phyloP scores from a whole-genome alignment of 2,797 vertebrate species.

The Paedocypris micromegethes region DNA sequence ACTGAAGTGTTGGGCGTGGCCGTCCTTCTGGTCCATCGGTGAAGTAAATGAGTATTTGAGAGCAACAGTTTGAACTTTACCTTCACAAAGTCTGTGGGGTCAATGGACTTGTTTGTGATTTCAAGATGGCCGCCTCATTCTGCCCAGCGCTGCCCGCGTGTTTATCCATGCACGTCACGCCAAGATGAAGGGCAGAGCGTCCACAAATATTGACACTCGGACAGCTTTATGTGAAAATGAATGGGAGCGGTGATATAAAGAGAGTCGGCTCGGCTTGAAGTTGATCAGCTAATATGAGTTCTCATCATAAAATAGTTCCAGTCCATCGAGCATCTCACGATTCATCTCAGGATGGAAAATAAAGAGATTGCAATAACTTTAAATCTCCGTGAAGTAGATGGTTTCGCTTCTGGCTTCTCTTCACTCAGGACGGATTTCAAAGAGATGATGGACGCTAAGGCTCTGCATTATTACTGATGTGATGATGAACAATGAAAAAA shows the following conservation, averaged over 20 bases:
- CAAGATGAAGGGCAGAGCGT: slow-evolving; percentile 16
- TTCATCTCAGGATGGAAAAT: slow-evolving; percentile 19
- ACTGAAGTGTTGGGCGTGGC: no score
- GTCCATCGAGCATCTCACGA: slow-evolving; percentile 31
- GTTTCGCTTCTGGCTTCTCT: no score
- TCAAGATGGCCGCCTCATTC: slow-evolving; percentile 7
- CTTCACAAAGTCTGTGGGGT: not conserved
- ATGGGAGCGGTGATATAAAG: slow-evolving; percentile 19
- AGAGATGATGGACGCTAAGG: no score
- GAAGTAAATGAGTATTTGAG: no score
- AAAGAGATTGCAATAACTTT: slow-evolving; percentile 19
- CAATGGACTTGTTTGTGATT: not conserved
- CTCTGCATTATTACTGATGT: no score
- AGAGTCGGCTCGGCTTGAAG: not conserved
- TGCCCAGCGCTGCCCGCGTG: not conserved
- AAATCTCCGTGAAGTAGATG: not conserved
- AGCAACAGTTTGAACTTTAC: no score
- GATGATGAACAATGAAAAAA: no score
- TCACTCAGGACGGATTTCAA: no score
- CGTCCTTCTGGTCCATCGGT: no score
- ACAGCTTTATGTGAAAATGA: slow-evolving; percentile 18
- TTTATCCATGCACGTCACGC: slow-evolving; percentile 17
- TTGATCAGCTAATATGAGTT: slow-evolving; percentile 28
- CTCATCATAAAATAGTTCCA: slow-evolving; percentile 39
- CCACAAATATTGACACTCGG: slow-evolving; percentile 22